phyloP scores from a whole-genome alignment of 2,113 vertebrate genomes.

The Heptranchias perlo region DNA sequence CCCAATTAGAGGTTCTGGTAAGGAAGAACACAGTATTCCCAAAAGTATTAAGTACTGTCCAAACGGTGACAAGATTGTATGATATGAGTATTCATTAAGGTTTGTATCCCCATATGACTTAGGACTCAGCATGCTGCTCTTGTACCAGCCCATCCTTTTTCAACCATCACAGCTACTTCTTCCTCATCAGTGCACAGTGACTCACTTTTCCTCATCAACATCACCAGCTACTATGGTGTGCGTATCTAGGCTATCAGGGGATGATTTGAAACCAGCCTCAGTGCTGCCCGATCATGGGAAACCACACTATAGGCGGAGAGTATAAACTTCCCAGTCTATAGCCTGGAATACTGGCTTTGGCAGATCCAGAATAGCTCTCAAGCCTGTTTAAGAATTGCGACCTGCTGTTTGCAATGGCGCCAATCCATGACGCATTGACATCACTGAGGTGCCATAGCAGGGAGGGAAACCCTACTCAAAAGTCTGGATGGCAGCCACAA shows the following conservation, averaged over 20 bases:
- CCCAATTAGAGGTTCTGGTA: slow-evolving; percentile 46
- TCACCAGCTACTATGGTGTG: neutral
- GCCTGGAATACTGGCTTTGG: neutral
- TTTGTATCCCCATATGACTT: neutral
- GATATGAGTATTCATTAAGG: neutral
- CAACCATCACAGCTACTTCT: neutral
- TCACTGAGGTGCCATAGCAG: neutral
- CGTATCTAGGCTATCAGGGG: neutral
- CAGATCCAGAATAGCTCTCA: neutral
- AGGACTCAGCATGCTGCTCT: neutral
- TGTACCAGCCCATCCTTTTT: neutral
- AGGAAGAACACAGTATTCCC: slow-evolving; percentile 20
- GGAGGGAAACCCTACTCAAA: neutral
- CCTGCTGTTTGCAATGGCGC: neutral
- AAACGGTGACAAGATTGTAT: neutral
- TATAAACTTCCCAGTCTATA: neutral
- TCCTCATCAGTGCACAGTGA: neutral
- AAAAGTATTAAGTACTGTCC: neutral
- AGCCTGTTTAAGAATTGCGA: neutral
- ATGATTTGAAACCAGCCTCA: neutral
- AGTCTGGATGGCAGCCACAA: neutral
- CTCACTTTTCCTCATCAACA: neutral
- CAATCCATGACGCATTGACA: neutral
- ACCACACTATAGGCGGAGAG: neutral
- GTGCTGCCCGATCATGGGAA: neutral